Base-by-base conservation (phyloP, 35 echinoderm and acorn worm species). In the Heliocidaris tuberculata region DNA sequence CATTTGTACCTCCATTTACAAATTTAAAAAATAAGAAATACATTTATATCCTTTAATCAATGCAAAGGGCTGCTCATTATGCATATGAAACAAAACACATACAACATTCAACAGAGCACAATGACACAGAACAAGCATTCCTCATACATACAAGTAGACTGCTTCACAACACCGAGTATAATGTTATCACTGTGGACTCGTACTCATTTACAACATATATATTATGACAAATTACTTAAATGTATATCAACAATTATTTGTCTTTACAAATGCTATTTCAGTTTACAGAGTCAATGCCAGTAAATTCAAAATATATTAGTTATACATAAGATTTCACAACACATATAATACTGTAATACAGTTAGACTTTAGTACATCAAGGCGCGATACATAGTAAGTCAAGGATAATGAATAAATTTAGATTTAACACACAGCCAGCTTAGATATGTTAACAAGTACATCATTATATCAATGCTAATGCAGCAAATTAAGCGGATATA, bases 31-130 rank as follows among this genome's bases (percentile, higher is more conserved):
- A 42, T n/a, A n/a, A n/a, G n/a, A 42, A 42, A 42, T 42, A 42
- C 3, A 42, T 42, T n/a, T 21, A 2, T 70, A 27, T 21, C 3
- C 24, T 70, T n/a, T 7, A 78, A 21, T 78, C 65, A 78, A n/a
- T 56, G 21, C 65, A 78, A 78, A 78, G 65, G 65, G 65, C 65
- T 78, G 65, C 65, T 78, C 65, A 78, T 78, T 78, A 78, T 78
- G 65, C 7, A 0, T 27, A 27, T 0, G 0, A 78, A 78, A 5
- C 21, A 27, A 70, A 24, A 78, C 65, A 78, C 12, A 52, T 52
- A 52, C 27, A 78, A 27, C 65, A 78, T n/a, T n/a, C 2, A 71
- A 27, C 61, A 71, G 6, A 56, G 7, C 11, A 56, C 52, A 56
- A 0, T 56, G 7, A 71, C 61, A 71, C 27, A 27, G 65, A 7